Evolutionary conservation across 2,888 invertebrate species (phyloP), one percentile per base, ranked within the genome.

Genomic region (Heliconius cydno): DNA sequence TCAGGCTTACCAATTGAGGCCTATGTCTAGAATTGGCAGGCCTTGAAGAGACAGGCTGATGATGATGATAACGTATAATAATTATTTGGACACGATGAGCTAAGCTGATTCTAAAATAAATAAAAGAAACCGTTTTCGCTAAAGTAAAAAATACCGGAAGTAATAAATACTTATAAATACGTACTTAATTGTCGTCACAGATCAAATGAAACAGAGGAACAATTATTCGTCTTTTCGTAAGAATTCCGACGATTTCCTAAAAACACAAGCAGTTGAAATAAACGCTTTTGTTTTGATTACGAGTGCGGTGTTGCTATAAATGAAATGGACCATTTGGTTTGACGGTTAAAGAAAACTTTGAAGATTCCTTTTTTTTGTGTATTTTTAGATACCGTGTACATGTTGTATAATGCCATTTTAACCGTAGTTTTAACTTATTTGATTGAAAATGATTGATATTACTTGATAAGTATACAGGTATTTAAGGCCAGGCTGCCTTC

Each of bases 211-310:
- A 13, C 28, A 0, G 30, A 34, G 34, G 6, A 52, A 60, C 60
- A 22, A 73, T 73, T 65, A 41, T 70, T 70, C 70, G 22, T 46
- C 6, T 15, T n/a, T 34, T 60, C 60, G 60, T n/a, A 70, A 41
- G 67, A 41, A 74, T 68, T 52, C 57, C 19, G 41, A 63, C 74
- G 74, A 78, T 78, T 78, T 25, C 68, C 57, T 72, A 76, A 79
- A 72, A 77, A 76, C 72, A 79, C 38, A 75, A 52, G 66, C 66
- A 72, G 63, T 46, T 63, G 72, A 57, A 57, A 76, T 79, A 67
- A 73, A n/a, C 72, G 38, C 57, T 38, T n/a, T 77, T 79, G 79
- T 79, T 79, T 72, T 76, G 79, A 79, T 79, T 76, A 73, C 76
- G 38, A 30, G 65, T 79, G 79, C 76, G 72, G 76, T 75, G 65